Evolutionary conservation across 2,113 vertebrate genomes (phyloP).

Genomic region (Hydrolagus affinis): DNA sequence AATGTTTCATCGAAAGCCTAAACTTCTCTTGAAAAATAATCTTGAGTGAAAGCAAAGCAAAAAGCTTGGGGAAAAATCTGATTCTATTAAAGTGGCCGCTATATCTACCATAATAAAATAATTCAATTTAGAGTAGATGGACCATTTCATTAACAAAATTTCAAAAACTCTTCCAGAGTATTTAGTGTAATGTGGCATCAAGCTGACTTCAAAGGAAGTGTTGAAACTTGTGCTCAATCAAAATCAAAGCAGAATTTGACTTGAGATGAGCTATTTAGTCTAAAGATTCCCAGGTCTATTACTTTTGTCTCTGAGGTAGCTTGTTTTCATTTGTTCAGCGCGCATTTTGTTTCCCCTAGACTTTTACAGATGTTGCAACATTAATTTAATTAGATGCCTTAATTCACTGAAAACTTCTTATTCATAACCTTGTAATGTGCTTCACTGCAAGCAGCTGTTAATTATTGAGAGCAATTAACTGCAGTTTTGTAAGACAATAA

Average conservation of each 20-base stretch:
- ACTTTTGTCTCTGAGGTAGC: not conserved
- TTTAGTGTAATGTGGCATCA: conserved; percentile 11
- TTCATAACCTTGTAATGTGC: not conserved
- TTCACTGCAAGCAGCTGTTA: not conserved
- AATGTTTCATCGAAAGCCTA: too few species aligned
- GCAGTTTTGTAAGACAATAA: not conserved
- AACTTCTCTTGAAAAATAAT: too few species aligned
- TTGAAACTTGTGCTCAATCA: not conserved
- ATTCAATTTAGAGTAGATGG: not conserved
- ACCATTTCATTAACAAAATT: not conserved
- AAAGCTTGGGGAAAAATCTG: not conserved
- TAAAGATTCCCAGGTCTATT: not conserved
- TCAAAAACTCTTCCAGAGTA: not conserved
- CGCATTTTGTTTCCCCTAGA: not conserved
- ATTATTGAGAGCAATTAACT: not conserved
- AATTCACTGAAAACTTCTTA: conserved; percentile 8
- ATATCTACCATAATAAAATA: not conserved
- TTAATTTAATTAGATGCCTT: conserved; percentile 6
- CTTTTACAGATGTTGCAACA: conserved; percentile 7
- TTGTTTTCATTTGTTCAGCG: not conserved
- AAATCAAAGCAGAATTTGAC: not conserved
- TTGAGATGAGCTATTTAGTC: not conserved
- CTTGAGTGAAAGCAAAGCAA: too few species aligned
- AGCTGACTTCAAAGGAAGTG: conserved; percentile 3
- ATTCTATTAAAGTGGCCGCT: too few species aligned